Percentiles rank a stretch among this genome's conserved stretches.
Conservation (phyloP, 2,113 vertebrate species). For the Okapia johnstoni region DNA sequence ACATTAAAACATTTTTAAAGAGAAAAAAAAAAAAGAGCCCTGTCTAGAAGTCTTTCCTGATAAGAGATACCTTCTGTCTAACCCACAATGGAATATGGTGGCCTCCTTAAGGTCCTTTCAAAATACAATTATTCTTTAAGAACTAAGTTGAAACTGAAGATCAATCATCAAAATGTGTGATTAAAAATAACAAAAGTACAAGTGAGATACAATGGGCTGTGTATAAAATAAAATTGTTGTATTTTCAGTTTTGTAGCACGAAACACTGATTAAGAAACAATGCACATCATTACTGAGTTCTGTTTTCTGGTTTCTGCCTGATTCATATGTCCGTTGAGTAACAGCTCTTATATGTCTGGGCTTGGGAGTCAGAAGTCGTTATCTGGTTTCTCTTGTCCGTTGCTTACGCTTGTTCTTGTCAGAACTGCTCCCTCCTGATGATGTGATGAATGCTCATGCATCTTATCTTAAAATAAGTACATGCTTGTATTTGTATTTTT, state of each 20-base stretch:
- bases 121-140: not conserved
- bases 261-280: slow-evolving; percentile 8
- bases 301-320: not conserved
- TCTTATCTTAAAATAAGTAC: slow-evolving; percentile 72
- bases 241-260: slow-evolving; percentile 44
- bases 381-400: slow-evolving; percentile 71
- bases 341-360: slow-evolving; percentile 64
- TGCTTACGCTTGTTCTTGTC: slow-evolving; percentile 79
- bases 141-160: not conserved
- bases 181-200: not conserved
- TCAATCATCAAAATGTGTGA: not conserved
- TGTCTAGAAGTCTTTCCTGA: not conserved
- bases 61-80: not conserved
- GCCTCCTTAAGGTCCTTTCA: not conserved
- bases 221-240: slow-evolving; percentile 10
- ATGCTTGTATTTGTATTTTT: slow-evolving; percentile 78
- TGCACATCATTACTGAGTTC: not conserved
- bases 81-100: not conserved
- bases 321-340: slow-evolving; percentile 75
- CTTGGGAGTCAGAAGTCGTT: slow-evolving; percentile 53
- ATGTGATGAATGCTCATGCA: slow-evolving; percentile 72
- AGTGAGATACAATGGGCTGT: not conserved
- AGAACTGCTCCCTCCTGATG: slow-evolving; percentile 64
- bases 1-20: not conserved
- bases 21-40: not conserved